phyloP scores from a whole-genome alignment of 2,888 invertebrate species.

The Chrysolina americana region DNA sequence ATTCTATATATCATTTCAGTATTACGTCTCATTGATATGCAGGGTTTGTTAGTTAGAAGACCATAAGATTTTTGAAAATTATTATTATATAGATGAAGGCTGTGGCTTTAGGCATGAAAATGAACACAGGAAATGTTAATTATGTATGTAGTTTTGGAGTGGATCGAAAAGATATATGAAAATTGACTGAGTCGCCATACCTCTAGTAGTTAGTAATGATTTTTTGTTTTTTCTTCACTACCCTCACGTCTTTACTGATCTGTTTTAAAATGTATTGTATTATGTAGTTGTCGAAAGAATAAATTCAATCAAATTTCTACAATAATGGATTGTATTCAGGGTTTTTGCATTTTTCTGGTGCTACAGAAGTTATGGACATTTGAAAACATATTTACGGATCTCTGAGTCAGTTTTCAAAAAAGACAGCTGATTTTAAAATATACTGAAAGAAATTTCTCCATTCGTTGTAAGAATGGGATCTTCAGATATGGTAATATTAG shows the following conservation, averaged over 20 bases:
- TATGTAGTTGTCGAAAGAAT: not conserved
- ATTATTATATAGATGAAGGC: constrained; percentile 48
- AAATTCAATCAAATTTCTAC: not conserved
- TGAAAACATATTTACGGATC: not conserved
- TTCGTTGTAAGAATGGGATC: not conserved
- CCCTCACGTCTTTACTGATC: constrained; percentile 7
- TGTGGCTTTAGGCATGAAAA: constrained; percentile 49
- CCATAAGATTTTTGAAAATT: constrained; percentile 41
- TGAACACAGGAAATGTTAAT: constrained; percentile 33
- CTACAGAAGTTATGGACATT: not conserved
- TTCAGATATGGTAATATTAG: not conserved
- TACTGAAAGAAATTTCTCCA: not conserved
- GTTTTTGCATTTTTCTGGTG: not conserved
- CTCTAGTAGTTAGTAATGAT: constrained; percentile 1
- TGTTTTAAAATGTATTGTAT: not conserved
- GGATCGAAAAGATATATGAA: constrained; percentile 29
- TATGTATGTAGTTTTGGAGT: constrained; percentile 14
- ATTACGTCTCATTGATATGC: constrained; percentile 53
- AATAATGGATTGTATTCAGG: not conserved
- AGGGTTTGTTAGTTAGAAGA: constrained; percentile 52
- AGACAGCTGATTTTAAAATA: not conserved
- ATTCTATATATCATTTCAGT: constrained; percentile 47
- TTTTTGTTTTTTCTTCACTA: constrained; percentile 1
- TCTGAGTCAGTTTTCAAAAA: not conserved
- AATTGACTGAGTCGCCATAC: constrained; percentile 27